A percentile compares a stretch with the other conserved stretches of the same genome.
phyloP scores from a whole-genome alignment of 2,797 vertebrate genomes.

The Leptatherina wallacei region DNA sequence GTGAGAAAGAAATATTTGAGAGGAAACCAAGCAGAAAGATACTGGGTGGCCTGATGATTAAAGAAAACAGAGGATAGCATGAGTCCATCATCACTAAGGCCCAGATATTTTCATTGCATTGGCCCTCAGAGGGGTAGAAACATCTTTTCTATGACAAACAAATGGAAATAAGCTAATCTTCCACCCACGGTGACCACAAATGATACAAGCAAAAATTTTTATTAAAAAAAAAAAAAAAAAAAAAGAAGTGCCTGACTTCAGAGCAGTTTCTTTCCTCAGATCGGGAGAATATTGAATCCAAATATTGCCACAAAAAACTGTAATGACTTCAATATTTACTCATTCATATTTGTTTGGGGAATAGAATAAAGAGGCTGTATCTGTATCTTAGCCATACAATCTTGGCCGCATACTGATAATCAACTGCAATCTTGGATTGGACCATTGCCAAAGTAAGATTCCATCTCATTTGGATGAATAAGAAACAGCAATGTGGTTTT shows the following conservation, averaged over 20 bases:
- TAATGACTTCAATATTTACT: too few relatives aligned
- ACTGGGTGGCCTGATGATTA: constrained; percentile 17
- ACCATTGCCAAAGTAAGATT: neutral
- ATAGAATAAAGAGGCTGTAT: too few relatives aligned
- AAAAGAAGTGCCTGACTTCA: neutral
- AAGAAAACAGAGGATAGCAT: constrained; percentile 22
- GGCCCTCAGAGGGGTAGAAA: constrained; percentile 4
- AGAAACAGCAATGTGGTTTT: neutral
- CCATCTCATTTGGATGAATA: neutral
- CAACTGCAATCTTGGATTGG: neutral
- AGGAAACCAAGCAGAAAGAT: constrained; percentile 2
- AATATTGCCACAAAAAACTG: too few relatives aligned
- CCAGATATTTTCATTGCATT: constrained; percentile 18
- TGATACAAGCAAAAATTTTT: neutral
- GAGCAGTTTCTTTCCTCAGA: too few relatives aligned
- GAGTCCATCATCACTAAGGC: constrained; percentile 18
- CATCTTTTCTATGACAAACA: constrained; percentile 17
- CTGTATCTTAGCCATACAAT: neutral
- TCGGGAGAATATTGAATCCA: too few relatives aligned
- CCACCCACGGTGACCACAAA: constrained; percentile 17
- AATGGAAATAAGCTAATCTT: constrained; percentile 8
- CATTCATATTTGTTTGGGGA: too few relatives aligned
- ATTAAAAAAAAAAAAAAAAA: constrained; percentile 21
- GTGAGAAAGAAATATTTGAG: constrained; percentile 17
- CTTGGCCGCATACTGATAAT: neutral